These are phyloP conservation scores for Sebastes nivosus DNA, from an alignment of 2,797 vertebrate genomes.

Conservation along the genomic window DNA sequence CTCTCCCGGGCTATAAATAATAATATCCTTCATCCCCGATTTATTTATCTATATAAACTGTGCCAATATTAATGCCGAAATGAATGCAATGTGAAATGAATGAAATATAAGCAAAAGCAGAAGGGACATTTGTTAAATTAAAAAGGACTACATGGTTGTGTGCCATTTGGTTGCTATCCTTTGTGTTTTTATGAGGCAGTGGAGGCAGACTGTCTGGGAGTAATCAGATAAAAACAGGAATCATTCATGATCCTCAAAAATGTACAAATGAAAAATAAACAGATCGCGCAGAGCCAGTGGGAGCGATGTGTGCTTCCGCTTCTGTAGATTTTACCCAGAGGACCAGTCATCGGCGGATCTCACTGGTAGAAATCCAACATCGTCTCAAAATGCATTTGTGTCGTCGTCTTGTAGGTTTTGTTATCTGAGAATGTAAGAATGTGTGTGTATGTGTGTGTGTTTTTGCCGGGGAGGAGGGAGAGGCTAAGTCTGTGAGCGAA, in stretches of 20 bases:
- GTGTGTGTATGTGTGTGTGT: constrained; percentile 41
- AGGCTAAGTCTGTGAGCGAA: constrained; percentile 44
- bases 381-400: constrained; percentile 65
- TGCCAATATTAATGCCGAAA: constrained; percentile 40
- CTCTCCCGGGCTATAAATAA: constrained; percentile 38
- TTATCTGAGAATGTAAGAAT: constrained; percentile 52
- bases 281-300: constrained; percentile 68
- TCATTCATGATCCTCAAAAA: constrained; percentile 81
- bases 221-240: constrained; percentile 83
- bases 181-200: constrained; percentile 74
- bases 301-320: constrained; percentile 65
- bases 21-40: constrained; percentile 23
- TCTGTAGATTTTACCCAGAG: constrained; percentile 74
- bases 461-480: constrained; percentile 50
- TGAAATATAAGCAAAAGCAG: constrained; percentile 53
- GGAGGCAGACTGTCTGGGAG: constrained; percentile 82
- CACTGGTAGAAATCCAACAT: constrained; percentile 62
- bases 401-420: constrained; percentile 65
- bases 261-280: constrained; percentile 81
- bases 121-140: constrained; percentile 71
- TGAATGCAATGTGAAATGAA: constrained; percentile 54
- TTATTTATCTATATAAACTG: constrained; percentile 27
- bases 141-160: constrained; percentile 60
- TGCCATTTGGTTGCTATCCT: constrained; percentile 62
- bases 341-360: constrained; percentile 65